A percentile compares a stretch with the other conserved stretches of the same genome.
phyloP scores from a whole-genome alignment of 2,888 invertebrate species.

The Eupithecia abbreviata region DNA sequence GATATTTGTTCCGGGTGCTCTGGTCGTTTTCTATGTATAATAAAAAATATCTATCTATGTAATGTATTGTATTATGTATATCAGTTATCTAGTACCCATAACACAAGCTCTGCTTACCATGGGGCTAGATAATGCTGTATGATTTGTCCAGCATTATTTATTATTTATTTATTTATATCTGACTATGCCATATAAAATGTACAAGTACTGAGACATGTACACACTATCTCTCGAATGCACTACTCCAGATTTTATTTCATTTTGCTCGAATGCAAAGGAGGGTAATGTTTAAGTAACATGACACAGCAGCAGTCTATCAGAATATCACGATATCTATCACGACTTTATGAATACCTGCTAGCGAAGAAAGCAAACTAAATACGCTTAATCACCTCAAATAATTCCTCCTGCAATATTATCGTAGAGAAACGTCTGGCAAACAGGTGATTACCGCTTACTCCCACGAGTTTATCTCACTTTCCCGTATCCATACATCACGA shows the following conservation, averaged over 20 bases:
- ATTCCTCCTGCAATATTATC: conserved; percentile 16
- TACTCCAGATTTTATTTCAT: background rate
- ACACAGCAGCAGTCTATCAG: background rate
- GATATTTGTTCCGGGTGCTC: too few species aligned
- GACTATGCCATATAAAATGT: background rate
- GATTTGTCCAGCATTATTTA: too few species aligned
- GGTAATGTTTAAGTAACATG: background rate
- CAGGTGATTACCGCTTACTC: conserved; percentile 69
- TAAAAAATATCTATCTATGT: too few species aligned
- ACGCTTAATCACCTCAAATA: background rate
- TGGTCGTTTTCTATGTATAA: too few species aligned
- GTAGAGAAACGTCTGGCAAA: conserved; percentile 51
- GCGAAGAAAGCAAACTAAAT: background rate
- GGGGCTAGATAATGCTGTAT: too few species aligned
- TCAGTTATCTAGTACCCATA: too few species aligned
- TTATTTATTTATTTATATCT: too few species aligned
- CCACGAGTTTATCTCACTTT: conserved; percentile 65
- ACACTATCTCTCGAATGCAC: background rate
- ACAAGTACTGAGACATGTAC: background rate
- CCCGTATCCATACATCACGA: conserved; percentile 73
- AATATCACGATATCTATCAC: background rate
- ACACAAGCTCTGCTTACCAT: too few species aligned
- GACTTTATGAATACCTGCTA: background rate
- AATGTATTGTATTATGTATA: too few species aligned
- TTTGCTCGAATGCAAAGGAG: background rate